These are phyloP conservation scores for Callocephalon fimbriatum DNA, from an alignment of 2,113 vertebrate genomes.

Conservation along the genomic window DNA sequence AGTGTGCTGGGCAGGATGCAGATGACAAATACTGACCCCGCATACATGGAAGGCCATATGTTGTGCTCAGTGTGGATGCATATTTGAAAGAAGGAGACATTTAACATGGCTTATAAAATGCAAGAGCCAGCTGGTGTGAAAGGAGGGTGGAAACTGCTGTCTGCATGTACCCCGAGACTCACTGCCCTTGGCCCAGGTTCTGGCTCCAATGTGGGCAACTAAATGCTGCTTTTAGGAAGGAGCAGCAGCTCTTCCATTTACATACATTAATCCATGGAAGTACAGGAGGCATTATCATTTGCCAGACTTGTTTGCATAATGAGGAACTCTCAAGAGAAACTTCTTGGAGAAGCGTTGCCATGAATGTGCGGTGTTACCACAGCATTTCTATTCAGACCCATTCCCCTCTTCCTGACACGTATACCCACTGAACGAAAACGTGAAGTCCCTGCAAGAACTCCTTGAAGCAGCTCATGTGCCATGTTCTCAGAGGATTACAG, in stretches of 20 bases:
- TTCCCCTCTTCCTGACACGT: background rate
- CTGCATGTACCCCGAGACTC: background rate
- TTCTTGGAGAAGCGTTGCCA: conserved; percentile 29
- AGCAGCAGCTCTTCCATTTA: conserved; percentile 42
- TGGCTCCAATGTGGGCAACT: background rate
- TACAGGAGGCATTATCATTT: conserved; percentile 57
- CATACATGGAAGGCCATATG: rapidly evolving
- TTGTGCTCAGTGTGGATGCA: rapidly evolving
- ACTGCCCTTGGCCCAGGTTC: background rate
- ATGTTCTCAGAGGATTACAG: background rate
- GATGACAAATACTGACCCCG: background rate
- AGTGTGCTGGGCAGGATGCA: background rate
- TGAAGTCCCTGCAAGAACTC: background rate
- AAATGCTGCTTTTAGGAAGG: conserved; percentile 5
- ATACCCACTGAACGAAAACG: background rate
- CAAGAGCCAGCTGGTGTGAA: background rate
- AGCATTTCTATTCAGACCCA: background rate
- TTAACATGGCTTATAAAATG: background rate
- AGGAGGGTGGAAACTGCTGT: background rate
- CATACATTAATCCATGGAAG: conserved; percentile 52
- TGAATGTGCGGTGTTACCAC: background rate
- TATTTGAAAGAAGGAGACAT: background rate
- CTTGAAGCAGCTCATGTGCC: background rate
- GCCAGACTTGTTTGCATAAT: conserved; percentile 65
- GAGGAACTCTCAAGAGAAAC: conserved; percentile 54